Percentiles rank a stretch among this genome's conserved stretches.
Evolutionary conservation across 92 coral and sea anemone species (phyloP).

Genomic region (Porites cylindrica): DNA sequence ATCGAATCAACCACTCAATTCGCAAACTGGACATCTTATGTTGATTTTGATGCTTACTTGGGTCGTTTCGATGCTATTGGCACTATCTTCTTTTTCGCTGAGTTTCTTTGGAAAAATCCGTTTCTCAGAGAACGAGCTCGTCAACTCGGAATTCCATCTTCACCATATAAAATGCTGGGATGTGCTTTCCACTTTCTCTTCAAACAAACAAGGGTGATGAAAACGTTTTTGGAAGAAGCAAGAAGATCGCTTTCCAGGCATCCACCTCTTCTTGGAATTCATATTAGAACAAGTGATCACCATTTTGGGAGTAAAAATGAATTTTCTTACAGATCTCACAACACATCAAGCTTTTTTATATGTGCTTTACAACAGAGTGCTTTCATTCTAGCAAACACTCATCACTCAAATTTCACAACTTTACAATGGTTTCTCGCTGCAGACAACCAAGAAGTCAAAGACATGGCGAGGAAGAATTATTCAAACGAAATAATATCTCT

Average conservation of each 20-base stretch:
- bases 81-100: conserved; percentile 4
- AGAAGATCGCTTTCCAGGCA: conserved; percentile 1
- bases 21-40: background rate
- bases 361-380: conserved; percentile 3
- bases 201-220: background rate
- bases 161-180: conserved; percentile 22
- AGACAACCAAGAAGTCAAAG: background rate
- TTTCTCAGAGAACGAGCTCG: background rate
- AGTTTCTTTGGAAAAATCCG: background rate
- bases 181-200: conserved; percentile 15
- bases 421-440: conserved; percentile 7
- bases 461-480: background rate
- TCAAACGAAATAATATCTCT: background rate
- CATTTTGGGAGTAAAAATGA: conserved; percentile 20
- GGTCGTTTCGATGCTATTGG: background rate
- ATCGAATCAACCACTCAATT: background rate
- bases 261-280: conserved; percentile 13
- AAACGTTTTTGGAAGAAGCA: background rate
- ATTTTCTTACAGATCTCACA: background rate
- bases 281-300: conserved; percentile 7
- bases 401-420: background rate
- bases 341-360: background rate
- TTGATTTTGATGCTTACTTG: background rate
- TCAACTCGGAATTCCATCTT: background rate
- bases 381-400: background rate